A percentile compares a stretch with the other conserved stretches of the same genome.
phyloP scores from a whole-genome alignment of 2,113 vertebrate species.

The Rhizomys pruinosus region DNA sequence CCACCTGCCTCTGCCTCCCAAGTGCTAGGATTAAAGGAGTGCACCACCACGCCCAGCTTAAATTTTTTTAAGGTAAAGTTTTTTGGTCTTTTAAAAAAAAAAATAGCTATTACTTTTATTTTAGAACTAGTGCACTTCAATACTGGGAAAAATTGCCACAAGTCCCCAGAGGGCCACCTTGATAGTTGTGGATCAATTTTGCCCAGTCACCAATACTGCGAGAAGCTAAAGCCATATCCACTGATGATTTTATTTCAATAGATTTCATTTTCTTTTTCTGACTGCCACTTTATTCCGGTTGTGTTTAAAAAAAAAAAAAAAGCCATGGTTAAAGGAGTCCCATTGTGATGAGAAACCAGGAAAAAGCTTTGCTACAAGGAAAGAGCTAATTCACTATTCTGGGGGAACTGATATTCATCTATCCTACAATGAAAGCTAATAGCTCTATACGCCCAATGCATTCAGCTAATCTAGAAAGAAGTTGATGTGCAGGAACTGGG shows the following conservation, averaged over 20 bases:
- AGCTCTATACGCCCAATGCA: slow-evolving; percentile 85
- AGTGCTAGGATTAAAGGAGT: too few relatives aligned
- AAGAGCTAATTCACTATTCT: slow-evolving; percentile 87
- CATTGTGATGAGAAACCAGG: slow-evolving; percentile 81
- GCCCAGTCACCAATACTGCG: slow-evolving; percentile 73
- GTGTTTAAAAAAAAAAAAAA: slow-evolving; percentile 82
- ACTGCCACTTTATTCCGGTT: slow-evolving; percentile 74
- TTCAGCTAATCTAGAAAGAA: slow-evolving; percentile 86
- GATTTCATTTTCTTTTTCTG: slow-evolving; percentile 82
- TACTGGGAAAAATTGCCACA: slow-evolving; percentile 64
- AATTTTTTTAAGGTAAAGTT: not conserved
- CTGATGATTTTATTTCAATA: slow-evolving; percentile 74
- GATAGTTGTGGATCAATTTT: slow-evolving; percentile 68
- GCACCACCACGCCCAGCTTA: too few relatives aligned
- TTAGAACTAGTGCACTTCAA: slow-evolving; percentile 61
- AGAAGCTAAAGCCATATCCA: slow-evolving; percentile 64
- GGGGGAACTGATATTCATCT: slow-evolving; percentile 85
- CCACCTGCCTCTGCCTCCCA: too few relatives aligned
- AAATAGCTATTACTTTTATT: slow-evolving; percentile 40
- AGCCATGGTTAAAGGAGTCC: slow-evolving; percentile 80
- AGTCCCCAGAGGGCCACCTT: slow-evolving; percentile 57
- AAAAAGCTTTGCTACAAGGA: slow-evolving; percentile 85
- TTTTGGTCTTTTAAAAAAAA: slow-evolving; percentile 19
- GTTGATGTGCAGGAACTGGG: slow-evolving; percentile 79
- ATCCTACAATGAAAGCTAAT: slow-evolving; percentile 87